Base-by-base conservation (phyloP, 2,888 invertebrate genomes). In the Sipunculus nudus region DNA sequence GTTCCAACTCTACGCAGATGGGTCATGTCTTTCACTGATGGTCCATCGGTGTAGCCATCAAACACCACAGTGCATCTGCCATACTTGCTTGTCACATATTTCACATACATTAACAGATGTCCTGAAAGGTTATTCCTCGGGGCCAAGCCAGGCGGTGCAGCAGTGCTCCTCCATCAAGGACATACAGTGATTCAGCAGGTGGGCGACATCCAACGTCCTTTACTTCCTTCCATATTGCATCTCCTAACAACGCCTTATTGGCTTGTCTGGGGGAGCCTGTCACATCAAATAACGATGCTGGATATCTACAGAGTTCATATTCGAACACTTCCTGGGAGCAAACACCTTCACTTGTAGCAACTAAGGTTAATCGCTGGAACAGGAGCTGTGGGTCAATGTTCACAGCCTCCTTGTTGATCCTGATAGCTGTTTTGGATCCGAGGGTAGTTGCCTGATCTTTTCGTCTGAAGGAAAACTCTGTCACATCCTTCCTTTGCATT, bases 161-260 rank as follows among this genome's bases (percentile, higher is more conserved):
- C 16, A 72, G 53, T 10, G 66, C 61, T 8, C 67, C 71, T 16
- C 69, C 70, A 63, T 67, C 67, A n/a, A 70, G 25, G 4, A 71
- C 67, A 59, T 56, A 61, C 16, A 49, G 21, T 13, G 21, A 25
- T 29, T 32, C 38, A 29, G 21, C 16, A 23, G 28, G 23, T 10
- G 52, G 39, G 32, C 26, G 31, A 19, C 50, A 43, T 43, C 28
- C 13, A n/a, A 19, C 31, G 2, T 35, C 35, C 35, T 23, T 6
- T 10, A 60, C 56, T 5, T 41, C n/a, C 16, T 48, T 52, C 65
- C 61, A 66, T 8, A 72, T 47, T 26, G 57, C 61, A 49, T 71
- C 61, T 8, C 63, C 65, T n/a, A 71, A 56, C 0, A 26, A 8
- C 23, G 67, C 40, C 53, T 74, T 70, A 21, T 67, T 54, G 25